These are phyloP conservation scores for Zygothrica quintamaculata DNA, from an alignment of 2,888 invertebrate species.

Conservation along the genomic window DNA sequence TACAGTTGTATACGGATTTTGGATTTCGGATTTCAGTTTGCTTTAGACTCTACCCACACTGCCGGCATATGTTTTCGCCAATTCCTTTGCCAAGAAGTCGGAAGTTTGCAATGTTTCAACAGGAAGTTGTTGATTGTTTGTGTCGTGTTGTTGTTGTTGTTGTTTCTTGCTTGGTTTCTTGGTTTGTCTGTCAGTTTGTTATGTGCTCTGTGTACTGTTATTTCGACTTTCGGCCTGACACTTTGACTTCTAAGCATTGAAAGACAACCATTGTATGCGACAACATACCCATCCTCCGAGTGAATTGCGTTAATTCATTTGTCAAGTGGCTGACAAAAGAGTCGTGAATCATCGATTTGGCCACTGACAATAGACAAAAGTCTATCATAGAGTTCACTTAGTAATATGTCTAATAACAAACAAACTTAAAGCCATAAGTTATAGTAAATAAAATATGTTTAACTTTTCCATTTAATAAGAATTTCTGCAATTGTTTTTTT, in stretches of 20 bases:
- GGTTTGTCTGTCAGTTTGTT: conserved; percentile 39
- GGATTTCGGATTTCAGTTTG: conserved; percentile 3
- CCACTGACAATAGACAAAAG: conserved; percentile 41
- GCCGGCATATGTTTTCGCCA: conserved; percentile 66
- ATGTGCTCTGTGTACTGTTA: conserved; percentile 58
- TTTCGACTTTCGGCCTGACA: conserved; percentile 73
- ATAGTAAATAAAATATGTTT: too few relatives aligned
- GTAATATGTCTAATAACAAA: conserved; percentile 33
- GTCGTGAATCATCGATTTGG: conserved; percentile 71
- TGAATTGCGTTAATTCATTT: conserved; percentile 78
- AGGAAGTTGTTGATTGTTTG: conserved; percentile 73
- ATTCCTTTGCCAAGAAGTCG: conserved; percentile 63
- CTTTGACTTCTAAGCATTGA: conserved; percentile 79
- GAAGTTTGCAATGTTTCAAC: conserved; percentile 80
- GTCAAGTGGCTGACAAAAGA: conserved; percentile 67
- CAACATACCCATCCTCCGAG: conserved; percentile 46
- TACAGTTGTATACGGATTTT: conserved; percentile 50
- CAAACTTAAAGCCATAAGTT: conserved; percentile 41
- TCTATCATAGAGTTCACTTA: conserved; percentile 23
- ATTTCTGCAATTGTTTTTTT: neutral
- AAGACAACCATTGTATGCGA: conserved; percentile 72
- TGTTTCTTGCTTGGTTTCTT: conserved; percentile 24
- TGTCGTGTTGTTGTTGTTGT: conserved; percentile 42
- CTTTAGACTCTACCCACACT: conserved; percentile 51
- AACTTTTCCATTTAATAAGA: neutral